Percentiles rank a stretch among this genome's conserved stretches.
Evolutionary conservation across 37 sponge, comb jelly and placozoan genomes (phyloP).

Genomic region (Axinella damicornis): DNA sequence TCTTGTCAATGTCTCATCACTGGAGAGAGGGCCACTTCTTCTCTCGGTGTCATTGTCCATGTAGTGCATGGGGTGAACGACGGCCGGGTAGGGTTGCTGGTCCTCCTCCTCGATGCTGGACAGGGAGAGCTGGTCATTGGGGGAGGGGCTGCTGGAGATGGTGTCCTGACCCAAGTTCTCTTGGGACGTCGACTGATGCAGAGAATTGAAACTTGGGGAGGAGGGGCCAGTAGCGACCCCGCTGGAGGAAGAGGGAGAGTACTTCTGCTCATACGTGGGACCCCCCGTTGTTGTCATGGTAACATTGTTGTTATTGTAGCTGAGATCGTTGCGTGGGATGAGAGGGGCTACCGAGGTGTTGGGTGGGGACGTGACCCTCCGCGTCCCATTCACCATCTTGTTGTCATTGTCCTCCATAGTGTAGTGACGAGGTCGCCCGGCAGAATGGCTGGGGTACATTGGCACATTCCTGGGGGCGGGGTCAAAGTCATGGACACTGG

Average conservation of each 20-base stretch:
- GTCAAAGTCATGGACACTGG: slow-evolving; percentile 2
- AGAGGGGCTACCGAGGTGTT: neutral
- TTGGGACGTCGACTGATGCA: neutral
- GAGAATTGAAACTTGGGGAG: slow-evolving; percentile 24
- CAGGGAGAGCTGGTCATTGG: slow-evolving; percentile 14
- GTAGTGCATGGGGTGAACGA: neutral
- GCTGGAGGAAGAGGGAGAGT: slow-evolving; percentile 64
- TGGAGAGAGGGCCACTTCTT: neutral
- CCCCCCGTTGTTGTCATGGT: neutral
- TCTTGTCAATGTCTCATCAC: neutral
- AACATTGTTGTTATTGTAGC: neutral
- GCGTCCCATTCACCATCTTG: neutral
- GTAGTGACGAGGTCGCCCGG: slow-evolving; percentile 5
- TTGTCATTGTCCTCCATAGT: neutral
- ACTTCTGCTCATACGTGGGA: slow-evolving; percentile 32
- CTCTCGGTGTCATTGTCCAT: neutral
- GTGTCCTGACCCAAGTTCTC: neutral
- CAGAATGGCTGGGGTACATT: slow-evolving; percentile 43
- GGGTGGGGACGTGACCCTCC: neutral
- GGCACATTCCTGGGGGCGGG: neutral
- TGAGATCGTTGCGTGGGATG: neutral
- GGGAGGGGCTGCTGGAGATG: slow-evolving; percentile 22
- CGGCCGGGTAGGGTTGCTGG: neutral
- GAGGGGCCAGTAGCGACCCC: slow-evolving; percentile 53
- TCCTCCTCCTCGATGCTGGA: slow-evolving; percentile 36